Evolutionary conservation across 2,113 vertebrate species (phyloP).

Genomic region (Epinephelus lanceolatus): DNA sequence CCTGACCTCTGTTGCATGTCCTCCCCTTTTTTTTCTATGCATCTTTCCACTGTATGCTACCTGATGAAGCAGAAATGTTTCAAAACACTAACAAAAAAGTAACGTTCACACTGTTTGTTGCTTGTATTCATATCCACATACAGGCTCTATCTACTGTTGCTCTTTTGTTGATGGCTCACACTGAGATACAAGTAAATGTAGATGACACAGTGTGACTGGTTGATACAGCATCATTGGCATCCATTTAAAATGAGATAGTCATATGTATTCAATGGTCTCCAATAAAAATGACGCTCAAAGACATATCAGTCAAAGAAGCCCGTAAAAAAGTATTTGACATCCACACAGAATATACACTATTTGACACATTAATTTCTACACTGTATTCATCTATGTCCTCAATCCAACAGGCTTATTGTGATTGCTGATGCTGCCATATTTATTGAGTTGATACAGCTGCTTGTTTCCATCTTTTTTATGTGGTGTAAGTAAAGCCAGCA

Average conservation of each 20-base stretch:
- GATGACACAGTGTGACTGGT: background rate
- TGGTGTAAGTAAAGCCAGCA: background rate
- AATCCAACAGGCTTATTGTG: background rate
- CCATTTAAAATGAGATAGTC: background rate
- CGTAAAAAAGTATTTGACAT: background rate
- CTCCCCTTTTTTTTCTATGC: slow-evolving; percentile 31
- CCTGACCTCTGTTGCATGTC: slow-evolving; percentile 38
- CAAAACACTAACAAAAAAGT: background rate
- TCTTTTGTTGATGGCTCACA: slow-evolving; percentile 10
- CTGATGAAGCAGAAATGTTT: background rate
- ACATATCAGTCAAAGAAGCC: background rate
- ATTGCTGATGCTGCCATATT: background rate
- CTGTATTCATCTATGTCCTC: background rate
- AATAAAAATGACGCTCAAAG: background rate
- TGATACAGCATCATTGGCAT: slow-evolving; percentile 31
- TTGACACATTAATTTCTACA: background rate
- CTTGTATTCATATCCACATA: slow-evolving; percentile 15
- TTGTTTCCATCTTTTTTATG: background rate
- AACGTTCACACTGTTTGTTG: background rate
- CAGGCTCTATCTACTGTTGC: slow-evolving; percentile 4
- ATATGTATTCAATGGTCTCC: slow-evolving; percentile 17
- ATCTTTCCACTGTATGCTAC: slow-evolving; percentile 1
- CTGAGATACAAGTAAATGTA: background rate
- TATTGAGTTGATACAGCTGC: slow-evolving; percentile 5
- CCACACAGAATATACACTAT: background rate